phyloP scores from a whole-genome alignment of 2,113 vertebrate genomes.

The Prunella fulvescens region DNA sequence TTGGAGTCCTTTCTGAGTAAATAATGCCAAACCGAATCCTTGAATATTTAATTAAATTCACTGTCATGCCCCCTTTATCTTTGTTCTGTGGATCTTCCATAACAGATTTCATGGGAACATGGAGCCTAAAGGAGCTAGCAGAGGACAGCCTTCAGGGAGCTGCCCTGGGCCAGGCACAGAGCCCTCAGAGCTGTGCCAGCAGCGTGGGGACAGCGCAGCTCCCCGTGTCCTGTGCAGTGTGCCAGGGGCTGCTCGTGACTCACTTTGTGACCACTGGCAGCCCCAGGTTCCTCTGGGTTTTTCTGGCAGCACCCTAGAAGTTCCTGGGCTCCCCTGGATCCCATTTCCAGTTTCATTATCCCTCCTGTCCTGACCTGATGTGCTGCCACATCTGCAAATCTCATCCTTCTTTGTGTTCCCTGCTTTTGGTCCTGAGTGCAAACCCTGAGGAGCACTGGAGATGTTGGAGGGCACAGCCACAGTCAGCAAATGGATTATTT shows the following conservation, averaged over 20 bases:
- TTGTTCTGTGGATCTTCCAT: neutral
- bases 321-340: neutral
- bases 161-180: neutral
- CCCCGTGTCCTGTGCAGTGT: accelerated
- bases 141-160: neutral
- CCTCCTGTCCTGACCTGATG: neutral
- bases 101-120: neutral
- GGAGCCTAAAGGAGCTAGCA: neutral
- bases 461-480: accelerated
- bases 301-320: neutral
- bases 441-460: neutral
- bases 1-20: slow-evolving; percentile 40
- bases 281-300: neutral
- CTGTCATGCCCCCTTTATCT: neutral
- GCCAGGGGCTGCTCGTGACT: accelerated
- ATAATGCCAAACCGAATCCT: slow-evolving; percentile 34
- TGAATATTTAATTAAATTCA: slow-evolving; percentile 3
- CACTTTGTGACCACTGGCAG: accelerated
- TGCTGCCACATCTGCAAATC: neutral
- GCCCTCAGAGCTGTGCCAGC: accelerated
- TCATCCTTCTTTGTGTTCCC: neutral
- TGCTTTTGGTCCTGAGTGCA: no score
- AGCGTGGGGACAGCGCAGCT: accelerated
- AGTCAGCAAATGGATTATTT: accelerated
- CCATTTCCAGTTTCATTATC: accelerated